Evolutionary conservation across 2,797 vertebrate genomes (phyloP).

Genomic region (Anabacerthia variegaticeps): DNA sequence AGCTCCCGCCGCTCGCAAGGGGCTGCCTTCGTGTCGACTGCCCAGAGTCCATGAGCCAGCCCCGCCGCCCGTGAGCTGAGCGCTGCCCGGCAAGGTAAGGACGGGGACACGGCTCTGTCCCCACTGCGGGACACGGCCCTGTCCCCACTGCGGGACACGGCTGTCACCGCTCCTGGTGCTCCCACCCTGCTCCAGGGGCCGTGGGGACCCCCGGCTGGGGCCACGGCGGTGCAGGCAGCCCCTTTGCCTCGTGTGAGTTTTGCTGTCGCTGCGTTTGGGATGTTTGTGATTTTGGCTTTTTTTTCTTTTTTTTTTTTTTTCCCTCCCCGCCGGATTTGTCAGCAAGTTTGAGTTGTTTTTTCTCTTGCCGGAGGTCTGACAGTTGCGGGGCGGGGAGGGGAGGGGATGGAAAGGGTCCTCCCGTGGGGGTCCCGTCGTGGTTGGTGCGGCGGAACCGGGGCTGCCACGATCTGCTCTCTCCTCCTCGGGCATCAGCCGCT

Average conservation of each 20-base stretch:
- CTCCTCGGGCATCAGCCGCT: background rate
- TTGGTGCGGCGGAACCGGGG: background rate
- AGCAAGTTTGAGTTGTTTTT: background rate
- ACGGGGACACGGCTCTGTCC: background rate
- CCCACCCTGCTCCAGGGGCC: background rate
- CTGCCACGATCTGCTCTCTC: background rate
- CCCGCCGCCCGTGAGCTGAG: background rate
- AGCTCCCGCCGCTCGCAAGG: background rate
- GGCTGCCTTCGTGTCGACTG: conserved; percentile 87
- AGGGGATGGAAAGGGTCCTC: background rate
- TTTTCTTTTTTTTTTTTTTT: too few relatives aligned
- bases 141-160: accelerated
- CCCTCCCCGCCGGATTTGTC: background rate
- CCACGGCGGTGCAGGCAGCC: background rate
- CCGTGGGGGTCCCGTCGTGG: accelerated
- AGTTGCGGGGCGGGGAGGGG: background rate
- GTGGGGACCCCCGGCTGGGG: background rate
- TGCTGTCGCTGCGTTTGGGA: background rate
- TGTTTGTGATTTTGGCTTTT: accelerated
- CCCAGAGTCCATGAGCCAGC: conserved; percentile 88
- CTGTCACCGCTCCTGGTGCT: background rate
- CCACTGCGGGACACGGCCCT: background rate
- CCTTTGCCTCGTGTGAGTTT: background rate
- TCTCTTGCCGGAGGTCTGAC: background rate
- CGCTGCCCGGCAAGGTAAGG: conserved; percentile 36